Evolutionary conservation across 2,888 invertebrate genomes (phyloP).

Genomic region (Amphipoea oculea): DNA sequence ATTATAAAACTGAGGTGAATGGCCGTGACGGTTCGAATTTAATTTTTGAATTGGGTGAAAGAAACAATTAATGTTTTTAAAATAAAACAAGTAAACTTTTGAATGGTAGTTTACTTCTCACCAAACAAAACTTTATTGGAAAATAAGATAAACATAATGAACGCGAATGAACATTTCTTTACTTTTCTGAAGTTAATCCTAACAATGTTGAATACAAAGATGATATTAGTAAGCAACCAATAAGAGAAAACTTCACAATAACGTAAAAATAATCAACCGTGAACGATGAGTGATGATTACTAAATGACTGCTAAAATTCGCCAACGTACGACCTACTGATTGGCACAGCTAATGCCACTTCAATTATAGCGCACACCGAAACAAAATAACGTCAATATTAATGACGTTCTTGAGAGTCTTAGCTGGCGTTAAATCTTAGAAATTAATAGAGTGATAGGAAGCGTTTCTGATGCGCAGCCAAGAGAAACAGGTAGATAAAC

Average conservation of each 20-base stretch:
- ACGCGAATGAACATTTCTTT: neutral
- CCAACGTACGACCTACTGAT: constrained; percentile 17
- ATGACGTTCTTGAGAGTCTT: constrained; percentile 58
- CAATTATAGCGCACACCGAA: constrained; percentile 44
- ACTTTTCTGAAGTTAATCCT: neutral
- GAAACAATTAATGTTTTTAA: constrained; percentile 6
- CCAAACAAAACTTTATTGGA: neutral
- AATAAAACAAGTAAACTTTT: constrained; percentile 6
- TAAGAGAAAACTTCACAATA: neutral
- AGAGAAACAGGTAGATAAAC: constrained; percentile 81
- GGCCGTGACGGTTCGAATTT: constrained; percentile 22
- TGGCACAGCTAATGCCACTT: constrained; percentile 45
- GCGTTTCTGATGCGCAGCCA: constrained; percentile 79
- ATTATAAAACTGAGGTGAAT: constrained; percentile 51
- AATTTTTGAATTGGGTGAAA: constrained; percentile 18
- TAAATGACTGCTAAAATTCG: constrained; percentile 7
- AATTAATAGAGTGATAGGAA: constrained; percentile 72
- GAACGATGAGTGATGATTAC: neutral
- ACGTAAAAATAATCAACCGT: neutral
- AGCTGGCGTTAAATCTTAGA: constrained; percentile 68
- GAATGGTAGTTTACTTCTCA: neutral
- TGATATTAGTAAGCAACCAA: neutral
- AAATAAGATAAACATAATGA: neutral
- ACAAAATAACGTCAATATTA: constrained; percentile 57
- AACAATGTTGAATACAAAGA: neutral